Evolutionary conservation across 2,888 invertebrate species (phyloP).

Genomic region (Petrophora chlorosata): DNA sequence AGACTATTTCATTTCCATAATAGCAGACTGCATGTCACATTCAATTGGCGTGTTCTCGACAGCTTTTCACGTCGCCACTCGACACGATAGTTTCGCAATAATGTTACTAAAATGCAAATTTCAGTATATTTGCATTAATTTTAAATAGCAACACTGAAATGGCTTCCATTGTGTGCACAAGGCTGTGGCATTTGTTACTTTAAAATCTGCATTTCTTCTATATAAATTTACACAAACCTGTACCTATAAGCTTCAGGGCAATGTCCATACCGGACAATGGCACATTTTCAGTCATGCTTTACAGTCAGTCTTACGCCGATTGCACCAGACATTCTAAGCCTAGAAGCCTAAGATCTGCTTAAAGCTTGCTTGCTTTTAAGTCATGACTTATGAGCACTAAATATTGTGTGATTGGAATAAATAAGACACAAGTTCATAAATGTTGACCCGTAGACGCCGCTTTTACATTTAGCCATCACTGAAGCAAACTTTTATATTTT

Average conservation of each 20-base stretch:
- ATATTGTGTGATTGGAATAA: not conserved
- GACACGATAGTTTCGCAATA: too few species aligned
- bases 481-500: too few species aligned
- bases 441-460: not conserved
- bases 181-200: too few species aligned
- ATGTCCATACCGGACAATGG: too few species aligned
- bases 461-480: too few species aligned
- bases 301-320: not conserved
- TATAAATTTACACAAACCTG: too few species aligned
- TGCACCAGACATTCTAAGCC: not conserved
- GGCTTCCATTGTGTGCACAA: too few species aligned
- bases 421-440: not conserved
- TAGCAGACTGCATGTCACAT: not conserved
- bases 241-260: too few species aligned
- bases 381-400: not conserved
- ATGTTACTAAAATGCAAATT: too few species aligned
- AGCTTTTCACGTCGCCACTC: not conserved
- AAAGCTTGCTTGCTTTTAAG: constrained; percentile 5
- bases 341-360: constrained; percentile 9
- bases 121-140: too few species aligned
- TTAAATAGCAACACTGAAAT: too few species aligned
- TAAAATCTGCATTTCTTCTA: too few species aligned
- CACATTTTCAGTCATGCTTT: not conserved
- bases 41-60: not conserved
- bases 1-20: not conserved